These are phyloP conservation scores for Conomelus anceps DNA, from an alignment of 2,888 invertebrate species.

Conservation along the genomic window DNA sequence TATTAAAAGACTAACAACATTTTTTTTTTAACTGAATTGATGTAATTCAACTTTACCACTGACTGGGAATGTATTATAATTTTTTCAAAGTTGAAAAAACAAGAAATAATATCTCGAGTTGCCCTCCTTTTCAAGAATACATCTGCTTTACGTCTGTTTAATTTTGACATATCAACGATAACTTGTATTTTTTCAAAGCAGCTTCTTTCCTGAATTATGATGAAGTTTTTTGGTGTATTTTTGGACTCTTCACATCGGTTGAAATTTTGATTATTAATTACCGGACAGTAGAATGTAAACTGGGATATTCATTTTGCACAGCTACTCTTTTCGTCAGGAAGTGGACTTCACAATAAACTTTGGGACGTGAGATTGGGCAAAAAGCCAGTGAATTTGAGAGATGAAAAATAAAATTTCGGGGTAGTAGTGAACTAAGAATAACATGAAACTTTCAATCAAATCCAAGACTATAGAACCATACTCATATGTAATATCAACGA, in stretches of 20 bases:
- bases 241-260: not conserved
- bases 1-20: not conserved
- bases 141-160: not conserved
- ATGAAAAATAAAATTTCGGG: not conserved
- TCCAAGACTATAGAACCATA: too few relatives aligned
- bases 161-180: not conserved
- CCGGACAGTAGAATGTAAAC: not conserved
- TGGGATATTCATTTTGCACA: not conserved
- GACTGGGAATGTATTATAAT: not conserved
- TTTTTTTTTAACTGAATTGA: not conserved
- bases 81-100: not conserved
- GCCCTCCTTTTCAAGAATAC: not conserved
- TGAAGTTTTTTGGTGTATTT: not conserved
- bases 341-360: not conserved
- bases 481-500: too few relatives aligned
- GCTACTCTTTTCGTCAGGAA: not conserved
- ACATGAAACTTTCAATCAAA: too few relatives aligned
- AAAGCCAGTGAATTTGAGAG: not conserved
- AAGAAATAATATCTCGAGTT: not conserved
- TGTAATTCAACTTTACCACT: not conserved
- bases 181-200: not conserved
- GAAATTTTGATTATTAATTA: not conserved
- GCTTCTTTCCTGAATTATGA: not conserved
- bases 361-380: not conserved
- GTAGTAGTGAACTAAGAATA: not conserved